A percentile compares a stretch with the other conserved stretches of the same genome.
Evolutionary conservation across 2,888 invertebrate species (phyloP).

Genomic region (Creontiades dilutus): DNA sequence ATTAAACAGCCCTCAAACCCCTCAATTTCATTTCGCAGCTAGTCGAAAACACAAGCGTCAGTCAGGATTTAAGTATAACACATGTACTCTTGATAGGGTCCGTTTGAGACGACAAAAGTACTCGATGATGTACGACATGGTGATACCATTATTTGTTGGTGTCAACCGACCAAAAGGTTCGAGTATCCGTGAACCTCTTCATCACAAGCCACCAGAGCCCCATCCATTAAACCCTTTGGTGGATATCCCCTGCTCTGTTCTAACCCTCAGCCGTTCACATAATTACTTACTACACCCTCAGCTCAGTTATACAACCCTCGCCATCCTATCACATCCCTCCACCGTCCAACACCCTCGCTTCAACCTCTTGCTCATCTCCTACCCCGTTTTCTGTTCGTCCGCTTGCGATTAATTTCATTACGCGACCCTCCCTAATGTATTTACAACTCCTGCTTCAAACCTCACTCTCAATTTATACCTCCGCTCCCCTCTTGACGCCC

Average conservation of each 20-base stretch:
- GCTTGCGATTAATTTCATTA: slow-evolving; percentile 10
- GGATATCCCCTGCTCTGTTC: neutral
- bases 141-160: neutral
- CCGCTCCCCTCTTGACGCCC: neutral
- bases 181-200: neutral
- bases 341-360: neutral
- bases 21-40: too few species aligned
- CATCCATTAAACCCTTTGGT: neutral
- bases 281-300: slow-evolving; percentile 6
- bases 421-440: slow-evolving; percentile 36
- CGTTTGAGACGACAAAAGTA: too few species aligned
- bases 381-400: neutral
- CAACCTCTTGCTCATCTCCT: neutral
- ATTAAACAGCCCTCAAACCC: too few species aligned
- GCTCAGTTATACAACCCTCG: neutral
- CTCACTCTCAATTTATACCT: neutral
- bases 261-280: slow-evolving; percentile 6
- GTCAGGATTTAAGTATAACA: too few species aligned
- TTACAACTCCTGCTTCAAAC: slow-evolving; percentile 8
- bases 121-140: neutral
- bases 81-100: too few species aligned
- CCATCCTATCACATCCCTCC: too few species aligned
- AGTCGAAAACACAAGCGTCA: too few species aligned
- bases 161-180: neutral
- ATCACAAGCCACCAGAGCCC: neutral